These are phyloP conservation scores for Lasioglossum oenotherae DNA, from an alignment of 2,888 invertebrate species.

Conservation along the genomic window DNA sequence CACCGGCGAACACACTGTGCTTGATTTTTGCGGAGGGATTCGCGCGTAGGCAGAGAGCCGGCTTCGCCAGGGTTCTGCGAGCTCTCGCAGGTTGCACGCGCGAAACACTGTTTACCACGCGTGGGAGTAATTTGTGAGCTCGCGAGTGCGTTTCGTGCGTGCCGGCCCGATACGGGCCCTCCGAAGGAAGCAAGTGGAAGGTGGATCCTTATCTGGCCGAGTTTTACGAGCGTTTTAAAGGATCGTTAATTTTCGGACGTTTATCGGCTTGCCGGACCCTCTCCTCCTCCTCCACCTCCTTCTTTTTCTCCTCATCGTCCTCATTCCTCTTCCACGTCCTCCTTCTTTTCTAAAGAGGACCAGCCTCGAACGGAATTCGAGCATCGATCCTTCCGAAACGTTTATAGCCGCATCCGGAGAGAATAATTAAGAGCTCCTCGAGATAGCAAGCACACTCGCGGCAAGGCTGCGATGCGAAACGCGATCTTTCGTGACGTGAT, in stretches of 20 bases:
- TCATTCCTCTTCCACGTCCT: neutral
- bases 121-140: constrained; percentile 69
- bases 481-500: constrained; percentile 38
- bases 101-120: constrained; percentile 54
- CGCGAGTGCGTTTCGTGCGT: constrained; percentile 59
- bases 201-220: constrained; percentile 72
- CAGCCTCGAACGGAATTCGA: constrained; percentile 22
- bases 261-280: constrained; percentile 57
- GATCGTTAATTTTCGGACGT: constrained; percentile 73
- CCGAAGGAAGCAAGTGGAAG: constrained; percentile 58
- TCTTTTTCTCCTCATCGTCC: neutral
- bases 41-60: constrained; percentile 47
- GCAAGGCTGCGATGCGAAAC: neutral
- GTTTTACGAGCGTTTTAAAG: constrained; percentile 76
- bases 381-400: constrained; percentile 6
- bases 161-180: constrained; percentile 45
- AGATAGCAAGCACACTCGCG: neutral
- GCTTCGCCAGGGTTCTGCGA: neutral
- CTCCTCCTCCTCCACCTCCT: neutral
- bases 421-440: constrained; percentile 9
- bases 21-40: constrained; percentile 32
- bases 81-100: constrained; percentile 57
- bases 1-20: constrained; percentile 18
- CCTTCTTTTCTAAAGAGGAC: neutral
- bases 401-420: constrained; percentile 6